These are phyloP conservation scores for Caprella mutica DNA, from an alignment of 2,888 invertebrate species.

Conservation along the genomic window DNA sequence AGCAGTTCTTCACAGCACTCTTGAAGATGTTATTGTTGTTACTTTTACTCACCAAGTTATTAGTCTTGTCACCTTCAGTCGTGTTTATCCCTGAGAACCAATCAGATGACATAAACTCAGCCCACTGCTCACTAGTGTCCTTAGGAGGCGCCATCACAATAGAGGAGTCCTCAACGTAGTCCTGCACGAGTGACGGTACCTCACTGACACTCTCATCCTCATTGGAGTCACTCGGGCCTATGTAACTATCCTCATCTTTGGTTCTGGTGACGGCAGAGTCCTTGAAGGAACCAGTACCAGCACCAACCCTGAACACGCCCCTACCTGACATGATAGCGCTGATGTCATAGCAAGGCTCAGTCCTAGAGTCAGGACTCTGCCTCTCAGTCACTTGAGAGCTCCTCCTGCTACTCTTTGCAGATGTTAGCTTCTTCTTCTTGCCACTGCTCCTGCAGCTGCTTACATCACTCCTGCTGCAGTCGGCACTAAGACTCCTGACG, in stretches of 20 bases:
- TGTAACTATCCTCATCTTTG: constrained; percentile 8
- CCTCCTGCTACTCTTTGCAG: too few species aligned
- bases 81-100: not conserved
- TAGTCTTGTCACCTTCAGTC: not conserved
- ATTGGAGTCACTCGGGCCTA: constrained; percentile 1
- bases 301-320: constrained; percentile 6
- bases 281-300: not conserved
- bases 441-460: not conserved
- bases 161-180: not conserved
- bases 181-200: not conserved
- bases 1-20: constrained; percentile 7
- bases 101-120: constrained; percentile 3
- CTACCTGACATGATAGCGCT: constrained; percentile 6
- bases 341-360: constrained; percentile 10
- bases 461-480: not conserved
- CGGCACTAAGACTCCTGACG: not conserved
- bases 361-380: not conserved
- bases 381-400: not conserved
- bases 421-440: too few species aligned
- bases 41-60: too few species aligned
- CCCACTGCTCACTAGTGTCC: not conserved
- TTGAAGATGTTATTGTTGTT: not conserved
- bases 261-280: constrained; percentile 5
- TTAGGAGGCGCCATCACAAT: too few species aligned
- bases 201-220: not conserved